A percentile compares a stretch with the other conserved stretches of the same genome.
These are phyloP conservation scores for Pocillopora damicornis DNA, from an alignment of 64 coral and sea anemone species.

Conservation along the genomic window DNA sequence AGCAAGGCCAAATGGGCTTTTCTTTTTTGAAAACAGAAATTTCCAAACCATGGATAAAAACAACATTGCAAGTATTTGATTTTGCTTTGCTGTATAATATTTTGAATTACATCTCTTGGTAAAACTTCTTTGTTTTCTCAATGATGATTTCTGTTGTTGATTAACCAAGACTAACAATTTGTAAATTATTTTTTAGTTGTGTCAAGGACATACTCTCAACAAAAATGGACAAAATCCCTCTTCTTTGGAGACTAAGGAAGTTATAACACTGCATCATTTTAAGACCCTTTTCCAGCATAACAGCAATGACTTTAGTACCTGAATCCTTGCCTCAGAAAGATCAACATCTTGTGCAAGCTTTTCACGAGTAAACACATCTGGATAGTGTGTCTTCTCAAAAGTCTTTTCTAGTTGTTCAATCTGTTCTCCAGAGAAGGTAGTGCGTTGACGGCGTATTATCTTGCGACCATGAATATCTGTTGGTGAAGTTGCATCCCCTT, in stretches of 20 bases:
- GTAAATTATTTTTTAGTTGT: too few species aligned
- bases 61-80: too few species aligned
- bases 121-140: too few species aligned
- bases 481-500: constrained; percentile 63
- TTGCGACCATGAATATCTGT: constrained; percentile 57
- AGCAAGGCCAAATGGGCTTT: too few species aligned
- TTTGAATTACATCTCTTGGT: too few species aligned
- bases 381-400: constrained; percentile 96
- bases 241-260: neutral
- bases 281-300: constrained; percentile 80
- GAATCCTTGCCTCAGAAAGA: constrained; percentile 96
- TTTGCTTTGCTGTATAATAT: too few species aligned
- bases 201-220: neutral
- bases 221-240: constrained; percentile 26
- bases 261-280: constrained; percentile 3
- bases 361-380: constrained; percentile 93
- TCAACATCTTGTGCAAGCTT: constrained; percentile 89
- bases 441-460: constrained; percentile 64
- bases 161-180: too few species aligned
- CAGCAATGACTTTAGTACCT: constrained; percentile 97
- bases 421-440: constrained; percentile 94
- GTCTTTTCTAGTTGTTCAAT: constrained; percentile 93
- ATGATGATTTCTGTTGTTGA: too few species aligned
- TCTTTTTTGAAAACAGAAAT: too few species aligned
- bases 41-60: too few species aligned